These are phyloP conservation scores for Cremastinae sp. DNA, from an alignment of 2,888 invertebrate genomes.

Conservation along the genomic window DNA sequence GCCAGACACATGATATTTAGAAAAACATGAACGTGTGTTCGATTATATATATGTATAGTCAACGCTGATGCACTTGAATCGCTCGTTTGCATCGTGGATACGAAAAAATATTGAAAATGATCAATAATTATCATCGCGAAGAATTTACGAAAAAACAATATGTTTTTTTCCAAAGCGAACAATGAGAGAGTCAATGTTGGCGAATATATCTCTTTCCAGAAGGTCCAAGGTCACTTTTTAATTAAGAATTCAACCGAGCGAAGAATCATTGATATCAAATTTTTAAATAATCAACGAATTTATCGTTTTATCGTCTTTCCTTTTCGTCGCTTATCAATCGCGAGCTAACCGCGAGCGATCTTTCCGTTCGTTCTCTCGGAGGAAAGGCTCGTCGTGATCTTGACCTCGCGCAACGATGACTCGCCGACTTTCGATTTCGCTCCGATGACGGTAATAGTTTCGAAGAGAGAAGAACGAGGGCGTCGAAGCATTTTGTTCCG, in stretches of 20 bases:
- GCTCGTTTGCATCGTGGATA: neutral
- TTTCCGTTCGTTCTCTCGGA: conserved; percentile 2
- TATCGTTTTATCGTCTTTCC: no score
- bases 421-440: conserved; percentile 27
- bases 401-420: conserved; percentile 62
- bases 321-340: no score
- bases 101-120: neutral
- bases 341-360: no score
- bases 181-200: no score
- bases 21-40: neutral
- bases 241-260: no score
- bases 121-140: neutral
- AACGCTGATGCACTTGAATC: neutral
- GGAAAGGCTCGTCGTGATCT: conserved; percentile 53
- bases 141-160: no score
- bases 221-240: no score
- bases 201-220: no score
- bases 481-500: conserved; percentile 18
- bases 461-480: conserved; percentile 23
- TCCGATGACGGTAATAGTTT: conserved; percentile 34
- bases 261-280: no score
- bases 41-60: neutral
- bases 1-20: conserved; percentile 51
- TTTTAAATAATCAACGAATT: no score
- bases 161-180: no score